A percentile compares a stretch with the other conserved stretches of the same genome.
These are phyloP conservation scores for Eurytoma adleriae DNA, from an alignment of 2,888 invertebrate species.

Conservation along the genomic window DNA sequence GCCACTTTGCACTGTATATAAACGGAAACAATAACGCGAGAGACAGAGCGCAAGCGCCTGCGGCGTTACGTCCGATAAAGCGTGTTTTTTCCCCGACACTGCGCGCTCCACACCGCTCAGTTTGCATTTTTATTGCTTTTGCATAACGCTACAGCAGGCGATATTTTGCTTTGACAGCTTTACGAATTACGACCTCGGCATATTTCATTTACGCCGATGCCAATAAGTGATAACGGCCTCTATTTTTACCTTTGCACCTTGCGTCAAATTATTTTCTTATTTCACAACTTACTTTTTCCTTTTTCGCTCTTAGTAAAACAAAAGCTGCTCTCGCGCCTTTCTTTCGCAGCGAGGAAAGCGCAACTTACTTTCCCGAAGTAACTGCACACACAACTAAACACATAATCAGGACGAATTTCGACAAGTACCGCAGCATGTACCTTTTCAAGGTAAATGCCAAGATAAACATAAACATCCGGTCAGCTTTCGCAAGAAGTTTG, in stretches of 20 bases:
- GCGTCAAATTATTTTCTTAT: neutral
- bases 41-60: slow-evolving; percentile 7
- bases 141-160: slow-evolving; percentile 37
- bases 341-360: neutral
- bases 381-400: slow-evolving; percentile 30
- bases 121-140: slow-evolving; percentile 48
- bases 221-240: slow-evolving; percentile 20
- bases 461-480: slow-evolving; percentile 45
- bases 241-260: neutral
- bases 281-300: neutral
- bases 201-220: slow-evolving; percentile 48
- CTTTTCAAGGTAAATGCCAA: slow-evolving; percentile 39
- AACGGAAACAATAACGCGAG: slow-evolving; percentile 45
- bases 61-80: slow-evolving; percentile 35
- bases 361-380: neutral
- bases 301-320: neutral
- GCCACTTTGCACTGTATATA: slow-evolving; percentile 30
- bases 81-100: slow-evolving; percentile 20
- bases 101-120: slow-evolving; percentile 2
- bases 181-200: slow-evolving; percentile 47
- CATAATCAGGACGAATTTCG: slow-evolving; percentile 36
- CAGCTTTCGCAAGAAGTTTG: slow-evolving; percentile 36
- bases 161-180: slow-evolving; percentile 48
- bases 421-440: slow-evolving; percentile 22
- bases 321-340: slow-evolving; percentile 40